Conservation (phyloP, 2,113 vertebrate genomes). For the Catagonus wagneri region DNA sequence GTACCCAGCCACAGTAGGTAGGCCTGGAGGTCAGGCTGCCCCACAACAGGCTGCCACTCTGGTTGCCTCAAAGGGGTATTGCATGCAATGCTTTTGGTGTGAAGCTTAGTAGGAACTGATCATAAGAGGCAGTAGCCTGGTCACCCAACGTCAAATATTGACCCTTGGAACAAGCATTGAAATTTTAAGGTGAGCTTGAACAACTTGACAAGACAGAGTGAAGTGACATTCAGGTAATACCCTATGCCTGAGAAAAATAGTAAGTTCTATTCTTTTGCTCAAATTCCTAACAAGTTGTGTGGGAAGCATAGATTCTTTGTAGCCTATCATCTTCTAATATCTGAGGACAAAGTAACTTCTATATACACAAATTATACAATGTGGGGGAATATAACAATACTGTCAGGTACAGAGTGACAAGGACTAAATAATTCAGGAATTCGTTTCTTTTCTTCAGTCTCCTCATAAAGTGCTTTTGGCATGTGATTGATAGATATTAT, state of each 20-base stretch:
- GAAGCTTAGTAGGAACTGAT: background rate
- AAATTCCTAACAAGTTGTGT: constrained; percentile 37
- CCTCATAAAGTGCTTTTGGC: constrained; percentile 67
- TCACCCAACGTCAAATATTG: constrained; percentile 7
- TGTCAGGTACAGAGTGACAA: constrained; percentile 58
- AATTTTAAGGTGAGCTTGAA: background rate
- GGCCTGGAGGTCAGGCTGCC: background rate
- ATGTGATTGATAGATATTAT: constrained; percentile 76
- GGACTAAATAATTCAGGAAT: constrained; percentile 56
- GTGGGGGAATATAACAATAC: background rate
- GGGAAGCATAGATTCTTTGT: constrained; percentile 52
- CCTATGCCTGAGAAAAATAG: background rate
- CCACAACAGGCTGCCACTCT: background rate
- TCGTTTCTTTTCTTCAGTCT: constrained; percentile 54
- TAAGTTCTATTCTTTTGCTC: constrained; percentile 33
- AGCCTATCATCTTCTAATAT: background rate
- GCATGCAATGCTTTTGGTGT: accelerated
- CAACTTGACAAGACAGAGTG: constrained; percentile 16
- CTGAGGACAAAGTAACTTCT: constrained; percentile 51
- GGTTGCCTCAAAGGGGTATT: background rate
- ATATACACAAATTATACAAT: constrained; percentile 32
- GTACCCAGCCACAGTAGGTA: background rate
- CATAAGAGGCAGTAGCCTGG: background rate
- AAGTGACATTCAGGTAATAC: constrained; percentile 37
- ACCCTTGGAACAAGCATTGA: background rate